Evolutionary conservation across 2,888 invertebrate genomes (phyloP), one percentile per base, ranked within the genome.

Genomic region (Drosophila phalerata): DNA sequence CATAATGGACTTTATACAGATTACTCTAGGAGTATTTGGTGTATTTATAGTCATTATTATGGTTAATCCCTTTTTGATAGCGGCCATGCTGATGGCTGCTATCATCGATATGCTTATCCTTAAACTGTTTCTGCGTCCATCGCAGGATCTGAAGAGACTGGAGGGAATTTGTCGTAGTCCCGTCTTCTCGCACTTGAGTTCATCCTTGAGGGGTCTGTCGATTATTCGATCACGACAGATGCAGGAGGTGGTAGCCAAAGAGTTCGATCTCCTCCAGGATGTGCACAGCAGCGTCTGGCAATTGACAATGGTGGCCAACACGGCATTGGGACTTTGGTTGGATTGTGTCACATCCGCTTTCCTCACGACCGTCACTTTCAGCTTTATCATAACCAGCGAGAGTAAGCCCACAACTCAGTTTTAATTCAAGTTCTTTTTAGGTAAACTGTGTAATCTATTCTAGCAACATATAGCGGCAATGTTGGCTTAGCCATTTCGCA

Each of bases 141-240:
- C 97, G 0, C 94, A 96, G 81, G 96, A 96, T 88, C 93, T 97
- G 0, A 97, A 95, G 91, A 93, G 95, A 49, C 92, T 96, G 71
- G 96, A 96, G 90, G 95, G 95, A 79, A 95, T 95, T 66, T 94
- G 95, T 63, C 94, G 97, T 71, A 97, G 98, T 92, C 98, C 98
- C 0, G 96, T 98, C 0, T 98, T 98, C 91, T 97, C 97, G 0
- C 97, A 98, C 91, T 94, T 98, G 77, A 96, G 96, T n/a, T 96
- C 97, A 0, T 96, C 97, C 0, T 93, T 98, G 8, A 95, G 96
- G 69, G 98, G 98, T 1, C 94, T 98, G 32, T 95, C 96, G 38
- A 97, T 97, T 0, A 97, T 99, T 70, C 94, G 98, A 66, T 96
- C 98, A 0, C 95, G 96, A 1, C 94, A 94, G 22, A 95, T 96